Evolutionary conservation across 2,113 vertebrate species (phyloP), one percentile per base, ranked within the genome.

Genomic region (Apus apus): DNA sequence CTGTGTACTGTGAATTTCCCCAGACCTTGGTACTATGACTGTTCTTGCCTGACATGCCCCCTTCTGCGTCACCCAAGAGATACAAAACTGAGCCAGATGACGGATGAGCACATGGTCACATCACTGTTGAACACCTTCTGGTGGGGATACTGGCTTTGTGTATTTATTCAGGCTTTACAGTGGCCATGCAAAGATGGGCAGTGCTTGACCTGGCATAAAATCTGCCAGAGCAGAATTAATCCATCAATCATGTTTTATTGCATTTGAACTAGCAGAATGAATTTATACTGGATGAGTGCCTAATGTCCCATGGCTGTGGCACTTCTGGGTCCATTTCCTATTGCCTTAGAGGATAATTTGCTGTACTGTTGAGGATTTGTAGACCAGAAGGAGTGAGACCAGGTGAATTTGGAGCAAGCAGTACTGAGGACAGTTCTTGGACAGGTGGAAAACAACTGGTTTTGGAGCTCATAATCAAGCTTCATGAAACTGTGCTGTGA

Each of bases 181-280:
- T 7, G 25, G 27, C 50, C 2, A 1, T 65, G 50, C n/a, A 65
- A 87, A 79, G 48, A 60, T 4, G 16, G 25, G 15, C 50, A 62
- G 27, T 61, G 43, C 50, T 73, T 80, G 58, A 86, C 83, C 15
- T 84, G 68, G n/a, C 58, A 30, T 85, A 79, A 93, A 94, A 70
- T 54, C 50, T 86, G n/a, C 34, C 30, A 46, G 50, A 25, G 30
- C 18, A 89, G 72, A 75, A 78, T 91, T 34, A 94, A 73, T 71
- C 14, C 26, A 20, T 82, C 20, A 79, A 48, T 91, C 76, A 68
- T 68, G 4, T 22, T 57, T 82, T 93, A 50, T 40, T 68, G 30
- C 22, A 8, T 90, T 68, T 91, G 51, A 91, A 65, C 14, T n/a
- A 85, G 26, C 13, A 62, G 38, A 34, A 10, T 48, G 50, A 77